Base-by-base conservation (phyloP, 2,888 invertebrate genomes). In the Choreutis nemorana region DNA sequence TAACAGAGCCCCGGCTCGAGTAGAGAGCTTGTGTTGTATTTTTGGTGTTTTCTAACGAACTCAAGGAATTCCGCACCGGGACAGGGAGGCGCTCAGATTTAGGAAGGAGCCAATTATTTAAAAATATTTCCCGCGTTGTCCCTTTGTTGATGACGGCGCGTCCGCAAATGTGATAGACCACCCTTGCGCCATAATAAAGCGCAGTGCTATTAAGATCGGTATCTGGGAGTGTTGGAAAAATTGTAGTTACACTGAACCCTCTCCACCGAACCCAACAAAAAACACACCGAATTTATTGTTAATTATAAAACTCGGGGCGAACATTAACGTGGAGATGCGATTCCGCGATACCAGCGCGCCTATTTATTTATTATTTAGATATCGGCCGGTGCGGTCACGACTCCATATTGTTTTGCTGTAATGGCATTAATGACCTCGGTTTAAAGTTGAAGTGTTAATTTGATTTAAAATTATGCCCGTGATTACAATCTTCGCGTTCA, bases 311-410 rank as follows among this genome's bases (percentile, higher is more conserved):
- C 58, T 77, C 67, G 53, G 58, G 60, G 50, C 50, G 67, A 66
- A 65, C 70, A 78, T 77, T 78, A 78, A 68, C 66, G 55, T 56
- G 54, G 59, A 68, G 75, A 75, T 77, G 62, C 71, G 65, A 57
- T 58, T 58, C 55, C 44, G 45, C 50, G 75, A 77, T 75, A 73
- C 50, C 38, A 56, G 7, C 53, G 48, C 56, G 61, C 71, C 72
- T 77, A 77, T 77, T 75, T 75, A 77, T 77, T 75, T 77, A 78
- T 77, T 78, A 77, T 75, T 73, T 72, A 77, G 75, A 72, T 73
- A 75, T 71, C 61, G 65, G 63, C 58, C 60, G 57, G 53, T 42
- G 62, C 66, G 71, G 73, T 73, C 77, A 77, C 73, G 77, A 75
- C 58, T 68, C 62, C 66, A 70, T 75, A 73, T 77, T 77, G 75